Evolutionary conservation across 2,888 invertebrate species (phyloP).

Genomic region (Nudaria mundana): DNA sequence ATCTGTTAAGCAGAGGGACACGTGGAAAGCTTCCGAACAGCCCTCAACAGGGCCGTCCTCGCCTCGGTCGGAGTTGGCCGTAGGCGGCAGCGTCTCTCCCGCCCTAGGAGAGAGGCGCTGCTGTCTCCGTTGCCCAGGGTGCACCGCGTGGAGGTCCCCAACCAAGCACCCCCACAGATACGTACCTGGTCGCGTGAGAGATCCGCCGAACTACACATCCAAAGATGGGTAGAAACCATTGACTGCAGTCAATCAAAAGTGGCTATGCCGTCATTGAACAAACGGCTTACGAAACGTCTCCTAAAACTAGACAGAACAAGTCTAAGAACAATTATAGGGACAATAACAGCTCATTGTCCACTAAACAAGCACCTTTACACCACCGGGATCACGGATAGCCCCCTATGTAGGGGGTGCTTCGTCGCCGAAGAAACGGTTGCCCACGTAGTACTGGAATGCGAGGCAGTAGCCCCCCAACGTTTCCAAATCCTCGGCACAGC

Average conservation of each 20-base stretch:
- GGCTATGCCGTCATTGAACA: not conserved
- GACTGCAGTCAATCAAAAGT: not conserved
- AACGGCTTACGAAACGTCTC: not conserved
- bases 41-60: too few species aligned
- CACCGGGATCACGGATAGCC: not conserved
- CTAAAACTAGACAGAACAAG: not conserved
- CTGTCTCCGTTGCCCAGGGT: too few species aligned
- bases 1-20: too few species aligned
- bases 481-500: not conserved
- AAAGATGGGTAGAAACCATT: not conserved
- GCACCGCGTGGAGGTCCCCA: too few species aligned
- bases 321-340: not conserved
- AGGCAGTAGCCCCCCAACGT: not conserved
- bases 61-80: too few species aligned
- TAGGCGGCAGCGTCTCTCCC: too few species aligned
- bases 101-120: too few species aligned
- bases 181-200: not conserved
- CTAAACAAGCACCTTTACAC: not conserved
- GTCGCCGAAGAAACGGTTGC: not conserved
- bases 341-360: not conserved
- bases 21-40: too few species aligned
- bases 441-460: not conserved
- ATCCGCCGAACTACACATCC: not conserved
- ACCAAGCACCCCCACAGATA: too few species aligned
- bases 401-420: not conserved